Evolutionary conservation across 2,113 vertebrate genomes (phyloP).

Genomic region (Neogale vison): DNA sequence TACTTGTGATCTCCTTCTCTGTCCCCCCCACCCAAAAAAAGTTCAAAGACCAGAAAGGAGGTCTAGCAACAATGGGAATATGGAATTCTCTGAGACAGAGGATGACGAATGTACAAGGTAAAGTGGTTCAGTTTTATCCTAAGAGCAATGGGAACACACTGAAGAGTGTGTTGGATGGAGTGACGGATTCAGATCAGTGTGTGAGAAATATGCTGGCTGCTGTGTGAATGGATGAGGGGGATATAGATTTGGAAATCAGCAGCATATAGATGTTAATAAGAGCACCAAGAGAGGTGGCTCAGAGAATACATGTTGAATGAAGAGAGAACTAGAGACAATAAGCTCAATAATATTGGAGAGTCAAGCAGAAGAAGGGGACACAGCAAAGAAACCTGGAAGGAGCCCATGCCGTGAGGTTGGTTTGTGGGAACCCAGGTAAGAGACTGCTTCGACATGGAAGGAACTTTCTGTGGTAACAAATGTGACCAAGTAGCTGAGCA

Average conservation of each 20-base stretch:
- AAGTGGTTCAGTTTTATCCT: neutral
- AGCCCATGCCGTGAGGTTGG: neutral
- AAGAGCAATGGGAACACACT: neutral
- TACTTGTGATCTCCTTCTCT: no score
- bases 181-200: neutral
- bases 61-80: no score
- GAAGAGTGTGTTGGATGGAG: neutral
- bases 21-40: no score
- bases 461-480: neutral
- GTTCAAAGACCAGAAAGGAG: neutral
- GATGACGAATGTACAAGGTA: neutral
- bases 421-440: neutral
- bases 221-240: neutral
- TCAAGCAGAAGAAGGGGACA: neutral
- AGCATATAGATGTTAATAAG: neutral
- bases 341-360: neutral
- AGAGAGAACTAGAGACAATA: neutral
- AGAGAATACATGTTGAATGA: neutral
- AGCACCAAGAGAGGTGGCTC: no score
- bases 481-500: neutral
- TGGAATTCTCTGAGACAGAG: neutral
- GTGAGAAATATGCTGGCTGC: neutral
- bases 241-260: neutral
- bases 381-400: neutral
- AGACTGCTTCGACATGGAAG: neutral